Base-by-base conservation (phyloP, 2,888 invertebrate species). In the Pseudococcus viburni region DNA sequence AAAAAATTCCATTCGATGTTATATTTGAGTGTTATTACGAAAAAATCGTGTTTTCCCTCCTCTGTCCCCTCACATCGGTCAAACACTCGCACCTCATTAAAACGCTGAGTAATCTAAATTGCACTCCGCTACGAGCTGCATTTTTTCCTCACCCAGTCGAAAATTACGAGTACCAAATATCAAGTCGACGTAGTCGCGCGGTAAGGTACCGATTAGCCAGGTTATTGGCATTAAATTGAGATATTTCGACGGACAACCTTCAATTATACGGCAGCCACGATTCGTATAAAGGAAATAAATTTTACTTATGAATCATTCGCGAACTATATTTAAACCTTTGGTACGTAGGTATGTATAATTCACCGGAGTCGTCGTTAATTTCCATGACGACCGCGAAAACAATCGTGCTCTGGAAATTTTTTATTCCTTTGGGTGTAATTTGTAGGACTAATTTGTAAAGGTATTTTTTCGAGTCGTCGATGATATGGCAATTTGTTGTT, bases 341-440 rank as follows among this genome's bases (percentile, higher is more conserved):
- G 26, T 33, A 33, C 26, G 3, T 33, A 33, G 26, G 26, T 33
- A 33, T 4, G 26, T 73, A 33, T 59, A 59, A 19, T 33, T 73
- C n/a, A 22, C 12, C 22, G 68, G 26, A 33, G 26, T 33, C 26
- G 26, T 73, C 68, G 68, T 73, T 26, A 73, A 73, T 73, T 73
- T 73, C 68, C 68, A 73, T 73, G 68, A 33, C 33, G 68, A 73
- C 68, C 68, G 68, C 68, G 26, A 73, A 73, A 73, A 73, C 68
- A 73, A 73, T 73, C 33, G 68, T 33, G 12, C 15, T 12, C 22
- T 6, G 26, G 33, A 22, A 73, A 73, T n/a, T 22, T 26, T 73
- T 12, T 33, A 0, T 64, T 33, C 26, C 33, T 17, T 33, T 33
- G 26, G 33, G 33, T 3, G 26, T 73, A 59, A 19, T 33, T 59